Evolutionary conservation across 2,888 invertebrate species (phyloP).

Genomic region (Trichacis sp.): DNA sequence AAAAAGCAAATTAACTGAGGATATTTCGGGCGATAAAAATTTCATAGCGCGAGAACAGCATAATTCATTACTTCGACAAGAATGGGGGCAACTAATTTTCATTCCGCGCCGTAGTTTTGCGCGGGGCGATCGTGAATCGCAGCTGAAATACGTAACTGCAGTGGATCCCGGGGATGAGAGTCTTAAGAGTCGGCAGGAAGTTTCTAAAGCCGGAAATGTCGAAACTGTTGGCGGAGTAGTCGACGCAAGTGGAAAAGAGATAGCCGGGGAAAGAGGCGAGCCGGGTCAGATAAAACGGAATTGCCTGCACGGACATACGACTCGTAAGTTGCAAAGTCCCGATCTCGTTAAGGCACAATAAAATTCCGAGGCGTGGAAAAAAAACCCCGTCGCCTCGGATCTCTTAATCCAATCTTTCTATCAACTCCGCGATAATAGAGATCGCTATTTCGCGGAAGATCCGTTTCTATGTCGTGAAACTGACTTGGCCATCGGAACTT

Average conservation of each 20-base stretch:
- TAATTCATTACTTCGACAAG: constrained; percentile 43
- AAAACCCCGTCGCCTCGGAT: constrained; percentile 28
- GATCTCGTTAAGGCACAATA: constrained; percentile 58
- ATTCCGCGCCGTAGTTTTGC: constrained; percentile 40
- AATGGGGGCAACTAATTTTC: constrained; percentile 40
- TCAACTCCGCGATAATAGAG: constrained; percentile 32
- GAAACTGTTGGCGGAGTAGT: constrained; percentile 37
- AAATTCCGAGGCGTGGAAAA: constrained; percentile 49
- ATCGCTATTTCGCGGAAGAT: constrained; percentile 27
- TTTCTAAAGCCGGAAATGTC: constrained; percentile 42
- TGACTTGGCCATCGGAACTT: background rate
- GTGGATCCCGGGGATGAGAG: constrained; percentile 34
- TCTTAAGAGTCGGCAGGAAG: constrained; percentile 42
- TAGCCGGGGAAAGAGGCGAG: constrained; percentile 15
- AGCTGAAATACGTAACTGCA: constrained; percentile 42
- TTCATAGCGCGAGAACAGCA: constrained; percentile 34
- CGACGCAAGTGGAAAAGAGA: background rate
- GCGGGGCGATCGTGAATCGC: constrained; percentile 40
- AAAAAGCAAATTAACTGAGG: no score
- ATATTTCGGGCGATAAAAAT: constrained; percentile 19
- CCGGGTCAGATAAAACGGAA: constrained; percentile 36
- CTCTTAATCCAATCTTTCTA: constrained; percentile 44
- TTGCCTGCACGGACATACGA: constrained; percentile 39
- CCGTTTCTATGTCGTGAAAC: constrained; percentile 12
- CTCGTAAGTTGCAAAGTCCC: constrained; percentile 44